These are phyloP conservation scores for Taurulus bubalis DNA, from an alignment of 2,113 vertebrate species.

Conservation along the genomic window DNA sequence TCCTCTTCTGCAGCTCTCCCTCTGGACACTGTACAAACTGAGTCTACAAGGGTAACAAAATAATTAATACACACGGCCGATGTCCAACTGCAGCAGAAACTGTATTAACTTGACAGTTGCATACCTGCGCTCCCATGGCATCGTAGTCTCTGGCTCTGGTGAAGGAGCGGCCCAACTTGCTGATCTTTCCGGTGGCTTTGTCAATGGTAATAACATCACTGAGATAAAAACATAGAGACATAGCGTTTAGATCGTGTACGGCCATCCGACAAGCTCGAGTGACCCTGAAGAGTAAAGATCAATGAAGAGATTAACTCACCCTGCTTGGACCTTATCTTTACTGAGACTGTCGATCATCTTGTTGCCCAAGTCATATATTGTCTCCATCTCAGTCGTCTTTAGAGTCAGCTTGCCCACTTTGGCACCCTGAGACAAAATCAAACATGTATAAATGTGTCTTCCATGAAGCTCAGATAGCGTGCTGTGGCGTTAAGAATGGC, in stretches of 20 bases:
- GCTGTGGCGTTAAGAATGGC: background rate
- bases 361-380: constrained; percentile 93
- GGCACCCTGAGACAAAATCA: constrained; percentile 83
- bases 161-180: constrained; percentile 93
- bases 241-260: background rate
- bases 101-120: background rate
- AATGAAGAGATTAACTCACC: constrained; percentile 80
- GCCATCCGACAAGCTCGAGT: background rate
- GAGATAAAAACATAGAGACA: background rate
- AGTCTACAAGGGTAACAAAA: constrained; percentile 78
- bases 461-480: background rate
- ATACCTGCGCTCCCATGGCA: constrained; percentile 94
- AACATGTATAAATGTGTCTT: background rate
- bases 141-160: constrained; percentile 94
- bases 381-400: constrained; percentile 97
- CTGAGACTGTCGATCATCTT: constrained; percentile 97
- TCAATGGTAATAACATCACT: constrained; percentile 96
- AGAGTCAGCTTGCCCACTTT: constrained; percentile 95
- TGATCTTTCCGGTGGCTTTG: constrained; percentile 95
- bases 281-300: background rate
- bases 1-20: constrained; percentile 94
- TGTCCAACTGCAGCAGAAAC: background rate
- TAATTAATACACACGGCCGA: background rate
- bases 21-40: constrained; percentile 97
- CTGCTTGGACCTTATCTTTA: constrained; percentile 94